Evolutionary conservation across 2,113 vertebrate species (phyloP), one percentile per base, ranked within the genome.

Genomic region (Aegotheles bennettii): DNA sequence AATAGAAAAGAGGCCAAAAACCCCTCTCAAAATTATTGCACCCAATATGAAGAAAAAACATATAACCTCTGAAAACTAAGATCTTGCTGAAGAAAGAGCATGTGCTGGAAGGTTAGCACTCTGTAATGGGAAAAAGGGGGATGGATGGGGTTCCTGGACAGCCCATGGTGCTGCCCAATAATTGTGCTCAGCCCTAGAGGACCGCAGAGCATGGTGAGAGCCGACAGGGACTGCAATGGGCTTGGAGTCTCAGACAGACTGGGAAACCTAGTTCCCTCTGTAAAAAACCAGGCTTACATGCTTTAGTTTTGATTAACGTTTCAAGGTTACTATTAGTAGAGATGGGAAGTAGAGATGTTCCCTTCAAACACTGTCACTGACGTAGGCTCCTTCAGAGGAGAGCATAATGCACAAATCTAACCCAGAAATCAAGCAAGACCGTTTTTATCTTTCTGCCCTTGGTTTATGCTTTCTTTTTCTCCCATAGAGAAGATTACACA

Each of bases 401-500:
- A 68, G 45, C 36, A 42, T 6, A 71, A 59, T 0, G 26, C 6
- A 2, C 48, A 60, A 71, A 36, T 71, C 57, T 60, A 69, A 69
- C 85, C 50, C 43, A 21, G 60, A 29, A 43, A 87, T 78, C 81
- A 42, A 60, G 31, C 35, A 70, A 71, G 60, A 14, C 17, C 78
- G 69, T 13, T 64, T 89, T 89, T 79, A 64, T 65, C 61, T 53
- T 74, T 70, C 60, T 89, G 77, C 43, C 84, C 89, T 82, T 82
- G 61, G 16, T 87, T 91, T 82, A 78, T 45, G 40, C 19, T 42
- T 61, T 74, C 17, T 87, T 53, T 85, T 69, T 8, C 35, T 80
- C 68, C 56, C 53, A 42, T 29, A 67, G 33, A 93, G 61, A 87
- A 79, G 48, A 86, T 42, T 36, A 76, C 4, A 53, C 10, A 61